phyloP scores from a whole-genome alignment of 2,888 invertebrate species.

The Anodontia alba region DNA sequence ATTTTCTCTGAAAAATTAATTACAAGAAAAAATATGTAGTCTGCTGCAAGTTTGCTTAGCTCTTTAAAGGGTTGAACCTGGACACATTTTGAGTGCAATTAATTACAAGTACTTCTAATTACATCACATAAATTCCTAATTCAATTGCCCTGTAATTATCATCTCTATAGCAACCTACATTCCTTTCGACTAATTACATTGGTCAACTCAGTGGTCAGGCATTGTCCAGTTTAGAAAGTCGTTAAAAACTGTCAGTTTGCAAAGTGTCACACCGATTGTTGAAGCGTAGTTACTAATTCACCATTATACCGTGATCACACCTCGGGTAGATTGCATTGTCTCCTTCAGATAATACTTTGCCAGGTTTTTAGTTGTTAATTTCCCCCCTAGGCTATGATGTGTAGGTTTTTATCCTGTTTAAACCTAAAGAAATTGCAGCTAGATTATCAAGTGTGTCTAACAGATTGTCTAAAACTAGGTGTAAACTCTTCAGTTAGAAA shows the following conservation, averaged over 20 bases:
- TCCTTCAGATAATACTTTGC: neutral
- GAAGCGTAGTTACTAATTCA: conserved; percentile 27
- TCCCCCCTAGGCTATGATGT: neutral
- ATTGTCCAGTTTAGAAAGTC: conserved; percentile 57
- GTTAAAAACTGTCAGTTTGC: conserved; percentile 43
- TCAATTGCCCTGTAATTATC: conserved; percentile 58
- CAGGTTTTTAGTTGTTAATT: neutral
- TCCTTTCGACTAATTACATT: conserved; percentile 62
- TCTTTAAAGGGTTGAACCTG: no score
- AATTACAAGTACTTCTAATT: conserved; percentile 53
- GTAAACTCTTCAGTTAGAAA: neutral
- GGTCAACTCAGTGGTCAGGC: conserved; percentile 54
- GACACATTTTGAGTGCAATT: neutral
- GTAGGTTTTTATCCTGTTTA: conserved; percentile 6
- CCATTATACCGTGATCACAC: conserved; percentile 5
- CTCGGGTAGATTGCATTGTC: neutral
- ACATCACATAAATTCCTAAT: conserved; percentile 64
- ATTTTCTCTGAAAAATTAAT: no score
- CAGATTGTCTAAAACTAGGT: neutral
- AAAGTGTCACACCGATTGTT: neutral
- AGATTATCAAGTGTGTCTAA: neutral
- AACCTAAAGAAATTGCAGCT: neutral
- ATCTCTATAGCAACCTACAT: conserved; percentile 60
- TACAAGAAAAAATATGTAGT: no score
- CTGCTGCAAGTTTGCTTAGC: no score